Conservation (phyloP, 2,888 invertebrate genomes). For the Urechis unicinctus region DNA sequence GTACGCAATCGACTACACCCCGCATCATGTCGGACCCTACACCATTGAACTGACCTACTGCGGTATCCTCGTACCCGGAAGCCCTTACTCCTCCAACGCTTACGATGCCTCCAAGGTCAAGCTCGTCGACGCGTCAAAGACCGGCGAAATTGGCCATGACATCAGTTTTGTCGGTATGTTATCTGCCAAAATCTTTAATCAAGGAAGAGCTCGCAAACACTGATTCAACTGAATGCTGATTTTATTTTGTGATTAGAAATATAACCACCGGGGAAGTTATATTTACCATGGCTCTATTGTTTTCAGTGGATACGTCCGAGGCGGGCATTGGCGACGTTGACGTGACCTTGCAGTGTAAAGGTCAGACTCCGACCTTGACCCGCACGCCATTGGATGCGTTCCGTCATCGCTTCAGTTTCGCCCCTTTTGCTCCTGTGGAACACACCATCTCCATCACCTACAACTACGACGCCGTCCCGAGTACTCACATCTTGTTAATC, state of each 20-base stretch:
- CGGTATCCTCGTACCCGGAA: conserved; percentile 77
- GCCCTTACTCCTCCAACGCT: conserved; percentile 89
- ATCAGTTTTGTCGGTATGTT: conserved; percentile 24
- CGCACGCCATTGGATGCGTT: conserved; percentile 69
- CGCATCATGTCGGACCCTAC: conserved; percentile 79
- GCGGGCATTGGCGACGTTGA: conserved; percentile 76
- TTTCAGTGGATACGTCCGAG: conserved; percentile 81
- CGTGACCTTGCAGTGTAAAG: conserved; percentile 53
- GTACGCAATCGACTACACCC: conserved; percentile 60
- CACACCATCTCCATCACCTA: conserved; percentile 81
- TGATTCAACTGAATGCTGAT: too few relatives aligned
- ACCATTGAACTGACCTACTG: conserved; percentile 90
- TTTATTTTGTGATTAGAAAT: too few relatives aligned
- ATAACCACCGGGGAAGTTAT: too few relatives aligned
- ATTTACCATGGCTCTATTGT: too few relatives aligned
- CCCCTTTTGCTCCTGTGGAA: conserved; percentile 76
- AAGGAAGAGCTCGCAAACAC: too few relatives aligned
- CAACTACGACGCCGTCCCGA: conserved; percentile 54
- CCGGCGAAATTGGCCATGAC: conserved; percentile 35
- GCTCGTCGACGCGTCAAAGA: conserved; percentile 52
- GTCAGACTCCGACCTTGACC: conserved; percentile 78
- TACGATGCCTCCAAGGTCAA: conserved; percentile 83
- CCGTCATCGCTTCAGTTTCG: conserved; percentile 75
- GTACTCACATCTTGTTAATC: too few relatives aligned
- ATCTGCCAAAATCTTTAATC: too few relatives aligned